Conservation (phyloP, 2,888 invertebrate genomes). For the Caenorhabditis drosophilae region DNA sequence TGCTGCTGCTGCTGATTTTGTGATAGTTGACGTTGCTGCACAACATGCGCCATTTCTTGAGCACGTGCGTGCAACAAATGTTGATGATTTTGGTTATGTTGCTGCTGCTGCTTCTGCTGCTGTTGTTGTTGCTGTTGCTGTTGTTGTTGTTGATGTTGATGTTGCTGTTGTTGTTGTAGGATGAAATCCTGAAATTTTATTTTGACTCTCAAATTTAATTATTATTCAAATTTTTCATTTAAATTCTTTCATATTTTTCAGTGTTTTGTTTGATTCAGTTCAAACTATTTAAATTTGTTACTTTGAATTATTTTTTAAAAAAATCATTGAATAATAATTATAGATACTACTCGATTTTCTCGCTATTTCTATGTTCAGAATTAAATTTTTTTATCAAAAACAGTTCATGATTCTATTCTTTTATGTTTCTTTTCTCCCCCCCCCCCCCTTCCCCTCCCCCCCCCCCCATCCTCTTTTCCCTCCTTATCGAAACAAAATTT, state of each 20-base stretch:
- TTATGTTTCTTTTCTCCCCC: too few species aligned
- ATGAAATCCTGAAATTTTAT: constrained; percentile 3
- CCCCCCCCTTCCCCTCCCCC: background rate
- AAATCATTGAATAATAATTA: too few species aligned
- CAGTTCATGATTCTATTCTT: too few species aligned
- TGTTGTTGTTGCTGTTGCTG: constrained; percentile 9
- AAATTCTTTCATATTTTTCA: too few species aligned
- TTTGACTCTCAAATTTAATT: too few species aligned
- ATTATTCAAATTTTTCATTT: too few species aligned
- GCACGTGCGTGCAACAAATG: constrained; percentile 4
- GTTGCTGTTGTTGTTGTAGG: constrained; percentile 11
- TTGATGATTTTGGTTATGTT: constrained; percentile 6
- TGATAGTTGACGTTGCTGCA: constrained; percentile 10
- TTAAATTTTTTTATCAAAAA: too few species aligned
- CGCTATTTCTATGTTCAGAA: too few species aligned
- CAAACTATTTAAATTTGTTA: too few species aligned
- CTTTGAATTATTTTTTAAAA: too few species aligned
- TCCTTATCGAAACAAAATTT: background rate
- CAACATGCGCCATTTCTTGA: background rate
- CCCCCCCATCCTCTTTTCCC: background rate
- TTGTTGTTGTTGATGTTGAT: constrained; percentile 8
- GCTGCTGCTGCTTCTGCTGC: constrained; percentile 11
- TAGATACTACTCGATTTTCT: too few species aligned
- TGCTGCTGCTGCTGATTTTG: constrained; percentile 13
- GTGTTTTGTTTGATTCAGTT: too few species aligned